Evolutionary conservation across 2,113 vertebrate genomes (phyloP).

Genomic region (Bungarus multicinctus): DNA sequence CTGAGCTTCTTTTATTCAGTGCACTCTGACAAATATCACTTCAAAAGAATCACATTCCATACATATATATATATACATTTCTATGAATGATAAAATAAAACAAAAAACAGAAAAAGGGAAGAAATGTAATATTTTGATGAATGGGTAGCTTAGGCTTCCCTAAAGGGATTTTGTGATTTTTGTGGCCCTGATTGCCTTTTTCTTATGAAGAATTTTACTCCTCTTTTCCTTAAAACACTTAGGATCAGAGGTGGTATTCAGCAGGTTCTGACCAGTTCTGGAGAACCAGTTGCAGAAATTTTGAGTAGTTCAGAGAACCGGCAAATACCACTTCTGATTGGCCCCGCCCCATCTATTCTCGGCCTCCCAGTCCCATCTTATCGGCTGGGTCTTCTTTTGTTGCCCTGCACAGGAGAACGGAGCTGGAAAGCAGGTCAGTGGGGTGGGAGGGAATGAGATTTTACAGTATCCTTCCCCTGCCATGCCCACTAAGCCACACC

Average conservation of each 20-base stretch:
- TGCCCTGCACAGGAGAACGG: too few relatives aligned
- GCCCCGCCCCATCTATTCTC: too few relatives aligned
- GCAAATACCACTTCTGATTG: too few relatives aligned
- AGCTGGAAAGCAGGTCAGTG: too few relatives aligned
- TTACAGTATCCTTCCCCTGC: too few relatives aligned
- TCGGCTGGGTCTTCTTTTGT: too few relatives aligned
- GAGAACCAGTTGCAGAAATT: too few relatives aligned
- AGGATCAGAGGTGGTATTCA: background rate
- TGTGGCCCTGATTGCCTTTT: background rate
- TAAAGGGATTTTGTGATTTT: background rate
- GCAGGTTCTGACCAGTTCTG: too few relatives aligned
- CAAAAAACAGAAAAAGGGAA: background rate
- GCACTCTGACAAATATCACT: conserved; percentile 10
- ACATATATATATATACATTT: background rate
- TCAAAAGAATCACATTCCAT: background rate
- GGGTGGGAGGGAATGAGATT: too few relatives aligned
- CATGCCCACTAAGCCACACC: too few relatives aligned
- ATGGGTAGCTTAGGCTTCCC: background rate
- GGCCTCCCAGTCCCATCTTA: too few relatives aligned
- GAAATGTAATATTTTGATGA: background rate
- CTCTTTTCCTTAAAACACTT: background rate
- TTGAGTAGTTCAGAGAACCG: too few relatives aligned
- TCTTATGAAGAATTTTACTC: background rate
- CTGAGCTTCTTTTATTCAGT: background rate
- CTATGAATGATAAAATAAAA: background rate